These are phyloP conservation scores for Aramus guarauna DNA, from an alignment of 2,113 vertebrate species.

Conservation along the genomic window DNA sequence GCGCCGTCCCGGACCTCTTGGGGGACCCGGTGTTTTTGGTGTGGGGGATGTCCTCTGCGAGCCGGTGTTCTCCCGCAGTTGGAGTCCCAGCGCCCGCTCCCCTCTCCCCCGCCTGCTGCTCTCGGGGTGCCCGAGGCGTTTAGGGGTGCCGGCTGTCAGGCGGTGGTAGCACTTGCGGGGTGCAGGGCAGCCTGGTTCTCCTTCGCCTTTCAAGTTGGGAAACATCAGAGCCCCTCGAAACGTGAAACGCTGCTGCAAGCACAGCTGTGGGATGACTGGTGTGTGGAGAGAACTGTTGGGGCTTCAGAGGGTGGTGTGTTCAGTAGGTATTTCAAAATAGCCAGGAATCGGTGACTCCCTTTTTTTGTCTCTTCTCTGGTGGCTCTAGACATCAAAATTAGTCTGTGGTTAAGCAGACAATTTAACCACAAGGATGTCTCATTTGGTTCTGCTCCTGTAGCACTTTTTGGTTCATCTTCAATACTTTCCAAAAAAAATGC, in stretches of 20 bases:
- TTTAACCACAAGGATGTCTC: neutral
- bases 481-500: neutral
- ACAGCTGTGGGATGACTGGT: neutral
- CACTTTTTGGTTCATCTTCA: neutral
- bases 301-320: neutral
- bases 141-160: neutral
- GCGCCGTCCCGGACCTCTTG: too few relatives aligned
- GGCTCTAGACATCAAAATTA: neutral
- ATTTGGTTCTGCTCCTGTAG: neutral
- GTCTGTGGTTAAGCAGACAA: neutral
- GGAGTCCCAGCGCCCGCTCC: neutral
- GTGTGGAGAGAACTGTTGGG: neutral
- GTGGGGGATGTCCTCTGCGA: neutral
- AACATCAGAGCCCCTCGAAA: neutral
- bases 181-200: neutral
- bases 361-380: neutral
- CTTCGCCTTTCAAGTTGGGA: neutral
- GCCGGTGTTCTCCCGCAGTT: neutral
- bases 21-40: neutral
- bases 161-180: neutral
- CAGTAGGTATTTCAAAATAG: neutral
- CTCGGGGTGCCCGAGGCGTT: neutral
- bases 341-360: neutral
- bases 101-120: neutral
- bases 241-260: rapidly evolving